These are phyloP conservation scores for Ecliptopera silaceata DNA, from an alignment of 2,888 invertebrate species.

Conservation along the genomic window DNA sequence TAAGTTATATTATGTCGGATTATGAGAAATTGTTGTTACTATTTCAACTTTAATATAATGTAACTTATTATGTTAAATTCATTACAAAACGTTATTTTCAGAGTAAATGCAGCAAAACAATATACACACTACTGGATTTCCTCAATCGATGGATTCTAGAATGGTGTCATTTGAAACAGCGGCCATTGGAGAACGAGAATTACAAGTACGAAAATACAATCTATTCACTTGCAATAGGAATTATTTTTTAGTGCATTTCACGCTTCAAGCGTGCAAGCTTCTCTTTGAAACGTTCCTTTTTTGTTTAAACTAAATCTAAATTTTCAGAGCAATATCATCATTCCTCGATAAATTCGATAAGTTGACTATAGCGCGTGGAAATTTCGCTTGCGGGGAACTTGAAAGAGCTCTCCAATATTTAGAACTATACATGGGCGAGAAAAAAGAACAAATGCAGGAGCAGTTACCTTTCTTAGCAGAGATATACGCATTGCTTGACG, in stretches of 20 bases:
- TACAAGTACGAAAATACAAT: conserved; percentile 57
- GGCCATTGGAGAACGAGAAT: conserved; percentile 69
- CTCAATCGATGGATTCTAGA: conserved; percentile 89
- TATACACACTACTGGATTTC: conserved; percentile 89
- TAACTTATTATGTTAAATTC: too few relatives aligned
- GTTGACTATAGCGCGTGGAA: conserved; percentile 86
- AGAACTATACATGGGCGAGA: conserved; percentile 87
- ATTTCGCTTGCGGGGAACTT: conserved; percentile 89
- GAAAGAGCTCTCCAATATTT: conserved; percentile 89
- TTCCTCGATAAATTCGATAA: conserved; percentile 84
- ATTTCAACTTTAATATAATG: too few relatives aligned
- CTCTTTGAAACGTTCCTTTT: background rate
- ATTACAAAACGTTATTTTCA: conserved; percentile 46
- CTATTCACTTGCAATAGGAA: background rate
- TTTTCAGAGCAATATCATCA: conserved; percentile 60
- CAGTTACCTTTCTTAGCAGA: conserved; percentile 87
- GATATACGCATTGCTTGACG: conserved; percentile 94
- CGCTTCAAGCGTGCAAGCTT: too few relatives aligned
- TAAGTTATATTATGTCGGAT: too few relatives aligned
- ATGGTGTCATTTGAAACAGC: conserved; percentile 77
- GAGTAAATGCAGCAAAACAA: conserved; percentile 85
- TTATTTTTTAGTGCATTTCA: background rate
- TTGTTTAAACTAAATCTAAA: background rate
- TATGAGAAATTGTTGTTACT: too few relatives aligned
- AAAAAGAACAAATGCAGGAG: conserved; percentile 79